phyloP scores from a whole-genome alignment of 2,797 vertebrate species.

The Argya squamiceps region DNA sequence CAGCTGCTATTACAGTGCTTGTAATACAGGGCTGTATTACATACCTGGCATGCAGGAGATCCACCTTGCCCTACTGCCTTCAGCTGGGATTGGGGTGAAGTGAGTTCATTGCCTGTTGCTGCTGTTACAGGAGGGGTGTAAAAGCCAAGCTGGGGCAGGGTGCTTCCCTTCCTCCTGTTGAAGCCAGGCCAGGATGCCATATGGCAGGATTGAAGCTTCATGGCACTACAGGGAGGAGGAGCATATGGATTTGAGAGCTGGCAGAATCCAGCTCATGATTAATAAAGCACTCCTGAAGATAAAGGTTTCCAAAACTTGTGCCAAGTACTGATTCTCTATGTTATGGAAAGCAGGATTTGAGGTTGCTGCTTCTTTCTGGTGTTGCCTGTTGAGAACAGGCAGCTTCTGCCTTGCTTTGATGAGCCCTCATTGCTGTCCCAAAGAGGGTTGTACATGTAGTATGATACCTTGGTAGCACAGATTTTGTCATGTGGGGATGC shows the following conservation, averaged over 20 bases:
- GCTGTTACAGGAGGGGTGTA: neutral
- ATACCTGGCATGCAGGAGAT: neutral
- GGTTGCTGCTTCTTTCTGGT: neutral
- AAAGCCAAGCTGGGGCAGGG: neutral
- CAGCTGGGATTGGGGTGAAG: neutral
- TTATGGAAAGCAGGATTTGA: neutral
- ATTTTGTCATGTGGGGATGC: neutral
- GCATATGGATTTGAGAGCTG: neutral
- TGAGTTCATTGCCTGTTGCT: neutral
- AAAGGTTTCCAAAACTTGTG: neutral
- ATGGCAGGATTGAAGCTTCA: neutral
- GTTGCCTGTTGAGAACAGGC: neutral
- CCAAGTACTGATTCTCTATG: neutral
- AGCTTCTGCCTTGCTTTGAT: neutral
- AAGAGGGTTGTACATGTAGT: neutral
- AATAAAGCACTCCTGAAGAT: neutral
- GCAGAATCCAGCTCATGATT: neutral
- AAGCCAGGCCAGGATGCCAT: neutral
- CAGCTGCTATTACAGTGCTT: neutral
- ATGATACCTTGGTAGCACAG: neutral
- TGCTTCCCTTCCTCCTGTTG: neutral
- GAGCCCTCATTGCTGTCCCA: neutral
- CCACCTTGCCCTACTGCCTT: rapidly evolving
- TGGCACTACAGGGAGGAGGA: neutral
- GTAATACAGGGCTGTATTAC: neutral